A percentile compares a stretch with the other conserved stretches of the same genome.
Evolutionary conservation across 2,888 invertebrate species (phyloP).

Genomic region (Agonopterix heracliana): DNA sequence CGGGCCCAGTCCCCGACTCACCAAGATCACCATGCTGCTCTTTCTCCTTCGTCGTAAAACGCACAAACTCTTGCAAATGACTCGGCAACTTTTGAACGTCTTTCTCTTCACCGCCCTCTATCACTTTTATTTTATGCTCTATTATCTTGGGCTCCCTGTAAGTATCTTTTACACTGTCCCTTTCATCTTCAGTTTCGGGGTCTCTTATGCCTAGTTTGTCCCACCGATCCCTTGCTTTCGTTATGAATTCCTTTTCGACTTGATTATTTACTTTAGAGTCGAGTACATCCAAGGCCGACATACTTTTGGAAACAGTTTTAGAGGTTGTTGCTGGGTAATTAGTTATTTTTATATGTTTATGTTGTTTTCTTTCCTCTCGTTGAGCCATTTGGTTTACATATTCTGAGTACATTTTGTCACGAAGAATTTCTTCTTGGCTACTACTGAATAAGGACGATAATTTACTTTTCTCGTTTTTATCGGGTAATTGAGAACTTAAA

Average conservation of each 20-base stretch:
- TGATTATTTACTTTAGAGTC: constrained; percentile 66
- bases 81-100: constrained; percentile 81
- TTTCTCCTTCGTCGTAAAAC: constrained; percentile 73
- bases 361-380: constrained; percentile 84
- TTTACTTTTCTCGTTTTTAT: constrained; percentile 33
- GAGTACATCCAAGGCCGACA: constrained; percentile 45
- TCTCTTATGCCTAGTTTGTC: constrained; percentile 82
- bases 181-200: constrained; percentile 79
- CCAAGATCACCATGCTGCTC: constrained; percentile 72
- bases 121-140: constrained; percentile 76
- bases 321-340: constrained; percentile 52
- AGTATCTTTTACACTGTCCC: constrained; percentile 43
- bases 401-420: constrained; percentile 90
- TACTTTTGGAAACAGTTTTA: constrained; percentile 50
- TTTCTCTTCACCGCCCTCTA: constrained; percentile 79
- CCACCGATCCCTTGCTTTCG: constrained; percentile 83
- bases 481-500: constrained; percentile 25
- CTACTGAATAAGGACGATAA: constrained; percentile 65
- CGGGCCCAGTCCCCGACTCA: constrained; percentile 57
- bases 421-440: constrained; percentile 83
- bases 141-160: constrained; percentile 61
- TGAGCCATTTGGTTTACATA: constrained; percentile 87
- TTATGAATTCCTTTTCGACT: constrained; percentile 86
- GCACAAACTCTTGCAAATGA: constrained; percentile 87
- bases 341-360: constrained; percentile 88